Conservation (phyloP, 1,140 invertebrate genomes). For the Brachystomella parvula region DNA sequence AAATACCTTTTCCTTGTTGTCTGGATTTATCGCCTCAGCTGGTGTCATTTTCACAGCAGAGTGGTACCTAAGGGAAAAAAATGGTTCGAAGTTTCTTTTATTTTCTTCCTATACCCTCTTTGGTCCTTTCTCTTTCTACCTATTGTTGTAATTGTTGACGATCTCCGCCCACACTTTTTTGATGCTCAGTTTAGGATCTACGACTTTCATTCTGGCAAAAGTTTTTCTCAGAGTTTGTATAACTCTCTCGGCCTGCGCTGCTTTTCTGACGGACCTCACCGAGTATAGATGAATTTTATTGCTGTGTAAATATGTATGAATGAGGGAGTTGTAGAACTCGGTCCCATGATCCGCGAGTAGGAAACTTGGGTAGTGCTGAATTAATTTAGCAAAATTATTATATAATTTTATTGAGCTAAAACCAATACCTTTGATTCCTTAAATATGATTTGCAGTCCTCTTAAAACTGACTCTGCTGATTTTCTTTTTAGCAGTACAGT, state of each 20-base stretch:
- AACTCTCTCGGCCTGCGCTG: neutral
- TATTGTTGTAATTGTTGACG: neutral
- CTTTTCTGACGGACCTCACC: neutral
- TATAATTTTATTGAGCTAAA: neutral
- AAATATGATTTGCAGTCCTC: neutral
- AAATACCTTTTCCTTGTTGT: neutral
- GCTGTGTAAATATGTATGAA: neutral
- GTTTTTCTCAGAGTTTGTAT: neutral
- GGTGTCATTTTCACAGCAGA: neutral
- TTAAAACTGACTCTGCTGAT: neutral
- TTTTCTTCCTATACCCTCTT: neutral
- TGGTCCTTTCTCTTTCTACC: neutral
- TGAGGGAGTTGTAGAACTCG: neutral
- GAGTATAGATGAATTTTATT: conserved; percentile 1
- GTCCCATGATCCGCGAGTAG: neutral
- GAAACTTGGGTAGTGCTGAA: neutral
- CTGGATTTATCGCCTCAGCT: neutral
- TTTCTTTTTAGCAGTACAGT: neutral
- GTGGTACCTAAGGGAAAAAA: neutral
- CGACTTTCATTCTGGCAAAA: neutral
- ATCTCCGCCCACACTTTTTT: neutral
- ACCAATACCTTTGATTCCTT: neutral
- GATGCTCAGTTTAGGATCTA: neutral
- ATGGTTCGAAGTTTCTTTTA: no score
- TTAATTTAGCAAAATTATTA: neutral